Evolutionary conservation across 2,797 vertebrate species (phyloP).

Genomic region (Microcaecilia unicolor): DNA sequence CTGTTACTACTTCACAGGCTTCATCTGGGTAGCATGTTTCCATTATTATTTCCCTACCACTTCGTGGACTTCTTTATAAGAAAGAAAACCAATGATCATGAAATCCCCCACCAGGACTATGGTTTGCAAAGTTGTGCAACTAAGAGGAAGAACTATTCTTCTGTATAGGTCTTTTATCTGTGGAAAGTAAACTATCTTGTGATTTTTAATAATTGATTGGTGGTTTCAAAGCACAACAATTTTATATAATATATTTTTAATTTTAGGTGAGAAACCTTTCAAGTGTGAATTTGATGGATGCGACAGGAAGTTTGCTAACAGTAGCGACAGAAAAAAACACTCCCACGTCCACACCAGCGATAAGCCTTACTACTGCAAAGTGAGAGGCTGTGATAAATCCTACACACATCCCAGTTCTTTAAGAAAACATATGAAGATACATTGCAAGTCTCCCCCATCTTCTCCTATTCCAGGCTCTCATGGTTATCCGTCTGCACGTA

Average conservation of each 20-base stretch:
- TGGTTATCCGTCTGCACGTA: constrained; percentile 66
- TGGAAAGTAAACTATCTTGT: neutral
- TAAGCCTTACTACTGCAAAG: constrained; percentile 97
- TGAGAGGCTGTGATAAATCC: constrained; percentile 88
- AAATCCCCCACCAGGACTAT: neutral
- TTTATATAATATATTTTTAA: neutral
- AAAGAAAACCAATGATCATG: neutral
- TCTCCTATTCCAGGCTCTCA: constrained; percentile 59
- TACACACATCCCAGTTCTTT: constrained; percentile 90
- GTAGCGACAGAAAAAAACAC: constrained; percentile 97
- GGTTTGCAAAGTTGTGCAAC: neutral
- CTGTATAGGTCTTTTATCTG: neutral
- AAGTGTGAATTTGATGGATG: constrained; percentile 97
- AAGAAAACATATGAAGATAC: constrained; percentile 95
- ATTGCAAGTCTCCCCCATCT: constrained; percentile 91
- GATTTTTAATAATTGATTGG: neutral
- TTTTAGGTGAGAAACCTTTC: constrained; percentile 92
- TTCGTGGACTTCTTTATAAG: neutral
- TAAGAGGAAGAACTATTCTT: neutral
- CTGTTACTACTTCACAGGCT: neutral
- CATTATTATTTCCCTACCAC: too few species aligned
- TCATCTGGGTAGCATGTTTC: neutral
- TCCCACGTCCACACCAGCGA: constrained; percentile 95
- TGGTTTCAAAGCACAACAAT: neutral
- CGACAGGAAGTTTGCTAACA: constrained; percentile 95